Base-by-base conservation (phyloP, 2,113 vertebrate species). In the Columba janthina region DNA sequence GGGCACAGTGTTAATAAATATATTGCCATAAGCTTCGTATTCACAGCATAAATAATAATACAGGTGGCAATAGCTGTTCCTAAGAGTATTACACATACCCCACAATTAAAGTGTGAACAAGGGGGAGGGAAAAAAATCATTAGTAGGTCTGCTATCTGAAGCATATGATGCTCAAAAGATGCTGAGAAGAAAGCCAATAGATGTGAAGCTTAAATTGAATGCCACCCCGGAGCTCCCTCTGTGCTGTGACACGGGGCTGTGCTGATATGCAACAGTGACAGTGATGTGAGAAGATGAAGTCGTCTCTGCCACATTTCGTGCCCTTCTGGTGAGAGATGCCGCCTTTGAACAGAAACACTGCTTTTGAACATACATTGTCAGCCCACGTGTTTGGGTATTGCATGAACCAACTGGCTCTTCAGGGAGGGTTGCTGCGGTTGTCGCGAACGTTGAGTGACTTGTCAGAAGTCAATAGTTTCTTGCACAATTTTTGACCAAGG, bases 41-140 rank as follows among this genome's bases (percentile, higher is more conserved):
- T 98, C 97, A 94, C 94, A 76, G 88, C 97, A 96, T 97, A 98
- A 98, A 97, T 98, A 98, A 98, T 97, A 98, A 97, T 97, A 98
- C 97, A 97, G 96, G 96, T 98, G 97, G 96, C 96, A 98, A 97
- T 95, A 97, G 92, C 96, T 81, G 94, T 97, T 97, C 97, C 96
- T 98, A 96, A 98, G 97, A 95, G 93, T 97, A 98, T 98, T 96
- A 94, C 91, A 95, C 94, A 97, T 93, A 98, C 96, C 97, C 97
- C 88, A 93, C 95, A 98, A 98, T 98, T 98, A 98, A 98, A 97
- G 96, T 96, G 85, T 74, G 90, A 91, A 90, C 83, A 95, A 90
- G 48, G 72, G 69, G 89, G 92, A 87, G 75, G 79, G 15, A 69
- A 90, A 96, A 97, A 97, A 95, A 94, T 96, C 96, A 97, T 97